These are phyloP conservation scores for Falco peregrinus DNA, from an alignment of 2,797 vertebrate genomes.

Conservation along the genomic window DNA sequence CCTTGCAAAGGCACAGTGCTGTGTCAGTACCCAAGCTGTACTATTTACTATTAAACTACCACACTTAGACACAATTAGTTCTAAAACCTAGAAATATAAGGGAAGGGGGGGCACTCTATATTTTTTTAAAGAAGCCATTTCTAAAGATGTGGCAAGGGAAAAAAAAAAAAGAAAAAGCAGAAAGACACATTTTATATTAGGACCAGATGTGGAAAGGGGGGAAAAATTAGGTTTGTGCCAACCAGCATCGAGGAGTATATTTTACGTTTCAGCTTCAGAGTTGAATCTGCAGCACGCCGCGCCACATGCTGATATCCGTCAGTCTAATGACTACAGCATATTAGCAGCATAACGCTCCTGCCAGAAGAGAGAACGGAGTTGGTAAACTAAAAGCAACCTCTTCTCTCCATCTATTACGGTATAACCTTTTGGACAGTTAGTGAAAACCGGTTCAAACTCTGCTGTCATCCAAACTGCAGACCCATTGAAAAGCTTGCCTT, in stretches of 20 bases:
- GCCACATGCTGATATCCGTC: background rate
- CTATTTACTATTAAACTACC: background rate
- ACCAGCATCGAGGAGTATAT: background rate
- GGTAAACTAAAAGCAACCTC: conserved; percentile 38
- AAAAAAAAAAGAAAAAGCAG: rapidly evolving
- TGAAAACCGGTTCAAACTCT: conserved; percentile 18
- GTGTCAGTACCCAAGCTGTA: background rate
- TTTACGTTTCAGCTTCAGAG: background rate
- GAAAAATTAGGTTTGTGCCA: conserved; percentile 38
- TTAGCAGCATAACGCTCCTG: background rate
- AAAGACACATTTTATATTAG: conserved; percentile 49
- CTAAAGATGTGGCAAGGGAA: background rate
- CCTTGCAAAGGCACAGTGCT: background rate
- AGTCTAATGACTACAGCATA: background rate
- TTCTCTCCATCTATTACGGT: background rate
- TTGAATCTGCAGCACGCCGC: background rate
- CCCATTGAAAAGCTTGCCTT: conserved; percentile 40
- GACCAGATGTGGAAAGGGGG: conserved; percentile 47
- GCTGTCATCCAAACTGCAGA: conserved; percentile 39
- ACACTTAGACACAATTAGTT: background rate
- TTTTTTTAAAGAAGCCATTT: conserved; percentile 1
- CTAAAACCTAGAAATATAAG: background rate
- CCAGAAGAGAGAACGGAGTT: conserved; percentile 8
- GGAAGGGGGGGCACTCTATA: background rate
- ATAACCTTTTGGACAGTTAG: conserved; percentile 28